Conservation (phyloP, 2,113 vertebrate genomes). For the Pterophyllum scalare region DNA sequence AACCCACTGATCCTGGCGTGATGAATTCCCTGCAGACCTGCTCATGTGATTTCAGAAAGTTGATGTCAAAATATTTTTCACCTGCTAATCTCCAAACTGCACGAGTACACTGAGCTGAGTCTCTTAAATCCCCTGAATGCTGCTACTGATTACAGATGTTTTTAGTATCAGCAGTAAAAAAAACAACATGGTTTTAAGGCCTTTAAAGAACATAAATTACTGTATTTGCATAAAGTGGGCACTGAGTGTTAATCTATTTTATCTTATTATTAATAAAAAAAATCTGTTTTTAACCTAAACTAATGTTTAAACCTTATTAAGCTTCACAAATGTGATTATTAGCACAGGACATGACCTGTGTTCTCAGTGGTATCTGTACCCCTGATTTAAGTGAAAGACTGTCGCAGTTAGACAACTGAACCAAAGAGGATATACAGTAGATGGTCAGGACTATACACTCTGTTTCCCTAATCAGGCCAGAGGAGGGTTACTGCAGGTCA, state of each 20-base stretch:
- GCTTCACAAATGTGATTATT: background rate
- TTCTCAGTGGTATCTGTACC: background rate
- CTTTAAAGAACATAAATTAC: background rate
- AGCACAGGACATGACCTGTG: background rate
- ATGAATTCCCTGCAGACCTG: background rate
- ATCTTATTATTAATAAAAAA: background rate
- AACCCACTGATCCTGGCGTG: background rate
- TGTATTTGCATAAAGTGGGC: background rate
- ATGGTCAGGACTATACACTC: background rate
- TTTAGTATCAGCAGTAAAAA: background rate
- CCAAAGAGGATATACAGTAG: conserved; percentile 12
- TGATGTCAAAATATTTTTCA: background rate
- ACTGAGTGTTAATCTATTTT: background rate
- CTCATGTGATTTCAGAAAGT: background rate
- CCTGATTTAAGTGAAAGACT: background rate
- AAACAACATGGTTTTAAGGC: background rate
- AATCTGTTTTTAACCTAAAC: background rate
- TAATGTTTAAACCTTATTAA: background rate
- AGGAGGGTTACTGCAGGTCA: conserved; percentile 52
- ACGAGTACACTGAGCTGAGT: too few relatives aligned
- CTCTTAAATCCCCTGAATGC: background rate
- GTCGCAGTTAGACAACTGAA: conserved; percentile 1
- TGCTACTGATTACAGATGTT: background rate
- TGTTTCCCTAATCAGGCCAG: conserved; percentile 20
- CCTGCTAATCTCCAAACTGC: background rate